Conservation (phyloP, 2,113 vertebrate genomes). For the Stegostoma tigrinum region DNA sequence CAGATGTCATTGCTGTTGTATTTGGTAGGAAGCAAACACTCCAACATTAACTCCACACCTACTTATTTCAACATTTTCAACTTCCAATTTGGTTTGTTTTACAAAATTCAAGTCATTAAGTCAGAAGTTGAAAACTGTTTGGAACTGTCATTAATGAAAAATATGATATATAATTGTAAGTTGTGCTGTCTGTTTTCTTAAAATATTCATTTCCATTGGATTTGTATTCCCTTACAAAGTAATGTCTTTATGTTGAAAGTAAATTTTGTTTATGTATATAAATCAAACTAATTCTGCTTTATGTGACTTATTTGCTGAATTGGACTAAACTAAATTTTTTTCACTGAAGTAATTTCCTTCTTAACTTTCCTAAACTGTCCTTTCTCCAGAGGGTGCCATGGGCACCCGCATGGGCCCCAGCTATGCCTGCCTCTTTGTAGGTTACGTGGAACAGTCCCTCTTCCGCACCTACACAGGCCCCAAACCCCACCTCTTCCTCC, state of each 20-base stretch:
- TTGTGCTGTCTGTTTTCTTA: neutral
- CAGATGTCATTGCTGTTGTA: too few species aligned
- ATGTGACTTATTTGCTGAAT: neutral
- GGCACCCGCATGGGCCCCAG: too few species aligned
- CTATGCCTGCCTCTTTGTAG: too few species aligned
- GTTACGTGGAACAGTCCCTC: too few species aligned
- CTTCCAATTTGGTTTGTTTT: neutral
- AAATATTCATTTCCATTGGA: neutral
- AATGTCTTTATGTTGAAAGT: neutral
- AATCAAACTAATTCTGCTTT: neutral
- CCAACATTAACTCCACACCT: neutral
- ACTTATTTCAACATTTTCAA: neutral
- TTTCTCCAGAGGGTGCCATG: too few species aligned
- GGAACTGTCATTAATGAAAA: neutral
- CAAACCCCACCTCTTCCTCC: too few species aligned
- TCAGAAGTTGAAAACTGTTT: neutral
- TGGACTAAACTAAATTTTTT: too few species aligned
- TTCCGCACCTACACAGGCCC: too few species aligned
- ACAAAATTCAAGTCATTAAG: neutral
- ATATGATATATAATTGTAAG: neutral
- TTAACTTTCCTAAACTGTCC: too few species aligned
- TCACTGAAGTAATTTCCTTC: neutral
- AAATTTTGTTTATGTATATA: neutral
- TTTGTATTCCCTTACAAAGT: neutral
- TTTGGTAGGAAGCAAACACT: neutral